These are phyloP conservation scores for Seladonia tumulorum DNA, from an alignment of 2,888 invertebrate genomes.

Conservation along the genomic window DNA sequence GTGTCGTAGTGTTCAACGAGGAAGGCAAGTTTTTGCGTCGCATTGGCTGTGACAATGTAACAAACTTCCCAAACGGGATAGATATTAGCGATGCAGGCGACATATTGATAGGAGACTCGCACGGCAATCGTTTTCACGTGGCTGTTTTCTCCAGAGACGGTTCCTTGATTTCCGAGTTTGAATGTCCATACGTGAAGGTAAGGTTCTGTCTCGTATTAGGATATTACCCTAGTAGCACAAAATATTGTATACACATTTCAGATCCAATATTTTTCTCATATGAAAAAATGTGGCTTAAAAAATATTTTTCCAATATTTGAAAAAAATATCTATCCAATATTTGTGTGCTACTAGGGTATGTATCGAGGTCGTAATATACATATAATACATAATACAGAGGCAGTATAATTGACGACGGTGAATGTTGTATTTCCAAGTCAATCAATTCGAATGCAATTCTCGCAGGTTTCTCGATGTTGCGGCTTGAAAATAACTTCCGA, in stretches of 20 bases:
- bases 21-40: conserved; percentile 96
- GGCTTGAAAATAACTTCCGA: conserved; percentile 98
- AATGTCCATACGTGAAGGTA: conserved; percentile 99
- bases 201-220: conserved; percentile 61
- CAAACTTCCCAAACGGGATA: conserved; percentile 98
- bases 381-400: neutral
- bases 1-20: conserved; percentile 97
- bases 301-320: too few relatives aligned
- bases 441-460: conserved; percentile 27
- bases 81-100: conserved; percentile 99
- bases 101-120: conserved; percentile 98
- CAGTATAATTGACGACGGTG: neutral
- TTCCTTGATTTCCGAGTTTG: conserved; percentile 94
- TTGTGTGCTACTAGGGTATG: too few relatives aligned
- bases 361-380: too few relatives aligned
- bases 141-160: conserved; percentile 97
- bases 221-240: too few relatives aligned
- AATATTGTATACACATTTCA: too few relatives aligned
- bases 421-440: neutral
- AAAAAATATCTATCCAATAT: too few relatives aligned
- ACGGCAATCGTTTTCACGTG: conserved; percentile 98
- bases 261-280: too few relatives aligned
- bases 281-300: too few relatives aligned
- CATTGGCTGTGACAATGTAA: conserved; percentile 97
- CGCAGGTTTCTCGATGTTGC: conserved; percentile 98